Percentiles rank a stretch among this genome's conserved stretches.
Evolutionary conservation across 2,113 vertebrate genomes (phyloP).

Genomic region (Marmota flaviventris): DNA sequence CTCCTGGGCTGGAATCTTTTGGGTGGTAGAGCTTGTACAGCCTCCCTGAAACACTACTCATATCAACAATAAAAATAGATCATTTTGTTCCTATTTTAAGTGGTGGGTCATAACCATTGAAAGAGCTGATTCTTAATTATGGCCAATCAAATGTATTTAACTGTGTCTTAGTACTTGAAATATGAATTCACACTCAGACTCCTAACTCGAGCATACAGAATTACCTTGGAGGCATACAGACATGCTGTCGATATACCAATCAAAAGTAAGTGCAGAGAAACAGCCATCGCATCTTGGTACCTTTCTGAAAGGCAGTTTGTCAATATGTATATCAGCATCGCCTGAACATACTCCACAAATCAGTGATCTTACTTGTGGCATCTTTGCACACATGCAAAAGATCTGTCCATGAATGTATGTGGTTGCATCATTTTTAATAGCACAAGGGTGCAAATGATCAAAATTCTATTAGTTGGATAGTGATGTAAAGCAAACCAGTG

Average conservation of each 20-base stretch:
- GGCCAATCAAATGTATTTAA: not conserved
- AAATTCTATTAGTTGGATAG: not conserved
- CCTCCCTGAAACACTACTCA: not conserved
- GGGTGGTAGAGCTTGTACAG: not conserved
- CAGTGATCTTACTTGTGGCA: not conserved
- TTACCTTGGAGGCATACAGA: not conserved
- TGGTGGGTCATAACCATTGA: not conserved
- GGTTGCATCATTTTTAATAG: not conserved
- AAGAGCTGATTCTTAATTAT: not conserved
- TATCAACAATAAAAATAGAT: not conserved
- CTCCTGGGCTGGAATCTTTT: not conserved
- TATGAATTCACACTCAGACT: not conserved
- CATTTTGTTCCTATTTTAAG: conserved; percentile 5
- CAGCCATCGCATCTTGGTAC: not conserved
- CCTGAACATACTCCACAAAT: not conserved
- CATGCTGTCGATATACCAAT: not conserved
- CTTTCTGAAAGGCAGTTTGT: conserved; percentile 37
- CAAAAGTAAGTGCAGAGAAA: conserved; percentile 1
- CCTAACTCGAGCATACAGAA: not conserved
- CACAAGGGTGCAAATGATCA: not conserved
- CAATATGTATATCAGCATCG: not conserved
- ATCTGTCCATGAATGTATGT: not conserved
- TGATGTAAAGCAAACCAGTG: not conserved
- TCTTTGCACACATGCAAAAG: not conserved
- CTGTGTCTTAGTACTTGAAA: not conserved